phyloP scores from a whole-genome alignment of 2,113 vertebrate species.

The Tautogolabrus adspersus region DNA sequence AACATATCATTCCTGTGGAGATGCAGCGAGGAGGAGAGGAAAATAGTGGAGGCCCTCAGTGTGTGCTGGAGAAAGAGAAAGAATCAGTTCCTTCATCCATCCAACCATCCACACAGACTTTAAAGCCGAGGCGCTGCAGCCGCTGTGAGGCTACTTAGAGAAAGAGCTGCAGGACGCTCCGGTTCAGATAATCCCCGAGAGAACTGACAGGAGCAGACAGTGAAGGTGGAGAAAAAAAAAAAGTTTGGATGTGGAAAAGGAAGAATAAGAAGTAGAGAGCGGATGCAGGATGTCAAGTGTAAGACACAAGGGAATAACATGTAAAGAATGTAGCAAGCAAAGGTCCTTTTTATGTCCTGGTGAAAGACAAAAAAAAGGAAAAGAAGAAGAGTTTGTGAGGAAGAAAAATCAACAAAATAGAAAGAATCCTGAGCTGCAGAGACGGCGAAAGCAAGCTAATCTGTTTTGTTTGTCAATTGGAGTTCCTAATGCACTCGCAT shows the following conservation, averaged over 20 bases:
- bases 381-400: neutral
- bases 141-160: conserved; percentile 39
- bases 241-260: neutral
- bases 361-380: neutral
- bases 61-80: conserved; percentile 10
- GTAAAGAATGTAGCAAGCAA: neutral
- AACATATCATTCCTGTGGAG: conserved; percentile 43
- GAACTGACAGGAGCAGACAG: conserved; percentile 31
- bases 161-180: conserved; percentile 25
- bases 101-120: conserved; percentile 17
- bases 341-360: neutral
- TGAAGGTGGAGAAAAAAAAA: neutral
- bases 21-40: conserved; percentile 23
- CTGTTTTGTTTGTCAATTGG: conserved; percentile 65
- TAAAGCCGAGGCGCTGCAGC: conserved; percentile 9
- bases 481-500: conserved; percentile 58
- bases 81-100: conserved; percentile 25
- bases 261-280: neutral
- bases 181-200: conserved; percentile 35
- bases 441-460: conserved; percentile 53
- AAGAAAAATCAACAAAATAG: neutral
- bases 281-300: conserved; percentile 18
- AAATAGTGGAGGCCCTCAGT: conserved; percentile 12
- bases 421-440: conserved; percentile 1
- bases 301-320: neutral